Evolutionary conservation across 2,888 invertebrate genomes (phyloP).

Genomic region (Phlogophora meticulosa): DNA sequence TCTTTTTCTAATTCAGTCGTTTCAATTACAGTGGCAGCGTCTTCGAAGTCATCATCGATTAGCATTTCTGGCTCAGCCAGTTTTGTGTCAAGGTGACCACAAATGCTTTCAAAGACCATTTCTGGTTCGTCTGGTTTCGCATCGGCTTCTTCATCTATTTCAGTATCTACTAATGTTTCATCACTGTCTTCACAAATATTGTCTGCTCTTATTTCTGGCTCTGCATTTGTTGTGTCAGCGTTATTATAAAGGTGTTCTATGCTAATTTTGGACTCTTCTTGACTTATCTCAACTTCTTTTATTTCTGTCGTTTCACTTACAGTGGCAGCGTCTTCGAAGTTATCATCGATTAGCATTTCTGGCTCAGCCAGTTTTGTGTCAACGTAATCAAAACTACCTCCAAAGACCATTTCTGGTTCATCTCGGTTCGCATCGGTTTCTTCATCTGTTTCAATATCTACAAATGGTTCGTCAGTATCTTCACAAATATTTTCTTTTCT

Average conservation of each 20-base stretch:
- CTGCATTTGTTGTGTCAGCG: too few species aligned
- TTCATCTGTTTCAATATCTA: too few species aligned
- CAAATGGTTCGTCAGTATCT: too few species aligned
- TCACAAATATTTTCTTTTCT: too few species aligned
- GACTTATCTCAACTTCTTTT: not conserved
- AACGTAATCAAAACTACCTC: not conserved
- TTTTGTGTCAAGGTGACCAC: not conserved
- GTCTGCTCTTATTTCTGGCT: too few species aligned
- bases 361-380: too few species aligned
- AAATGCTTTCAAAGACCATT: not conserved
- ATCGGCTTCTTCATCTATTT: not conserved
- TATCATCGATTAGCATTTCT: too few species aligned
- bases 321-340: not conserved
- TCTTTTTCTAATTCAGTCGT: not conserved
- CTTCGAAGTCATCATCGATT: not conserved
- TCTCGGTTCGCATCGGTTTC: not conserved
- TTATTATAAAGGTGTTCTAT: too few species aligned
- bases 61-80: not conserved
- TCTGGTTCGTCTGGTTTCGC: not conserved
- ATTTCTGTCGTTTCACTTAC: not conserved
- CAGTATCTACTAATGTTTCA: too few species aligned
- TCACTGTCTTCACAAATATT: too few species aligned
- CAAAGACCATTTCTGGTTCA: not conserved
- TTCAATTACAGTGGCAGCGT: too few species aligned
- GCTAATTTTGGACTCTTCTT: not conserved